Percentiles rank a stretch among this genome's conserved stretches.
Evolutionary conservation across 1,140 invertebrate genomes (phyloP).

Genomic region (Grapholita molesta): DNA sequence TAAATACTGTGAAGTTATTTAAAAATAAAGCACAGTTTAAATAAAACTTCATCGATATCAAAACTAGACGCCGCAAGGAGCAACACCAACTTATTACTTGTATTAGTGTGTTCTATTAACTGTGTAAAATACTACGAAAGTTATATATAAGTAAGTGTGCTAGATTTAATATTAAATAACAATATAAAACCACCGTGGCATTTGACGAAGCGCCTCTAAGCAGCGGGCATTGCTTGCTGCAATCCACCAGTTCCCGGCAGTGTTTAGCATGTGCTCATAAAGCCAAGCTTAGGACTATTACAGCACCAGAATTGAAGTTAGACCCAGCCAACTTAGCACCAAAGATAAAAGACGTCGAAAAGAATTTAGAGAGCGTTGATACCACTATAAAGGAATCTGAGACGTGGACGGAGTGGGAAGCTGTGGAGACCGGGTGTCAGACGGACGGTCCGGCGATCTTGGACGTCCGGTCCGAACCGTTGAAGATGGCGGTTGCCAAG

Average conservation of each 20-base stretch:
- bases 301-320: slow-evolving; percentile 40
- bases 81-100: too few species aligned
- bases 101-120: too few species aligned
- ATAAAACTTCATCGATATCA: too few species aligned
- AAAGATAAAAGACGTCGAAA: not conserved
- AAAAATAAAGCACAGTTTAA: too few species aligned
- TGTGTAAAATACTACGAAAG: too few species aligned
- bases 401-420: slow-evolving; percentile 1
- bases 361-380: not conserved
- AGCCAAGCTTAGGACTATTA: slow-evolving; percentile 45
- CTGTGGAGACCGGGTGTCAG: not conserved
- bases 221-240: slow-evolving; percentile 30
- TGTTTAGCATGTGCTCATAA: slow-evolving; percentile 38
- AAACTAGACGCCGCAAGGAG: too few species aligned
- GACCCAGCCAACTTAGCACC: slow-evolving; percentile 27
- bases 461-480: not conserved
- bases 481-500: slow-evolving; percentile 39
- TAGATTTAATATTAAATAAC: too few species aligned
- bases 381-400: not conserved
- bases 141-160: too few species aligned
- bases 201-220: slow-evolving; percentile 42
- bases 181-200: slow-evolving; percentile 38
- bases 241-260: slow-evolving; percentile 32
- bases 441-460: not conserved
- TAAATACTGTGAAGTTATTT: too few species aligned